Conservation (phyloP, 2,888 invertebrate genomes). For the Eupithecia subumbrata region DNA sequence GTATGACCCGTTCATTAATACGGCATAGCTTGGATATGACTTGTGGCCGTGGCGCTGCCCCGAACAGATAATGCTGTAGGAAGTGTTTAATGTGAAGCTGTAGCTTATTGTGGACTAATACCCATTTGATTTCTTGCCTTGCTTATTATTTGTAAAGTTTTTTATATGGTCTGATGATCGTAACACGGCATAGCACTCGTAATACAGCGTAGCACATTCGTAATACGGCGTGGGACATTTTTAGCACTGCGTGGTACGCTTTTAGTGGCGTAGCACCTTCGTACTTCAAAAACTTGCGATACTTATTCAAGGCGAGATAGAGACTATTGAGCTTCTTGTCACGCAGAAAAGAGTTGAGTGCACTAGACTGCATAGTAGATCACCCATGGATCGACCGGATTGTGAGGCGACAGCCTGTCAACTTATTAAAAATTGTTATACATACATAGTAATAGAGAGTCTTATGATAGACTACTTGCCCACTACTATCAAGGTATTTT, state of each 20-base stretch:
- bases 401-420: too few species aligned
- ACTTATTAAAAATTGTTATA: too few species aligned
- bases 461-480: neutral
- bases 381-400: too few species aligned
- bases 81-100: neutral
- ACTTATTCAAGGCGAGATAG: too few species aligned
- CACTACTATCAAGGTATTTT: neutral
- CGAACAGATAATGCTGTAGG: slow-evolving; percentile 27
- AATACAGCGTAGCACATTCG: neutral
- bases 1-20: slow-evolving; percentile 41
- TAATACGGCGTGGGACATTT: neutral
- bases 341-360: too few species aligned
- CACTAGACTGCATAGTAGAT: too few species aligned
- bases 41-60: slow-evolving; percentile 39
- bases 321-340: too few species aligned
- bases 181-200: neutral
- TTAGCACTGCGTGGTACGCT: neutral
- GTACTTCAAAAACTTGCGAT: too few species aligned
- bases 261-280: too few species aligned
- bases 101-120: neutral
- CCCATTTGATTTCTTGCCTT: neutral
- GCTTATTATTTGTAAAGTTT: neutral
- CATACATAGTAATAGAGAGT: neutral
- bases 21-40: slow-evolving; percentile 46
- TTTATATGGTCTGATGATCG: neutral